A percentile compares a stretch with the other conserved stretches of the same genome.
These are phyloP conservation scores for Rhinoderma darwinii DNA, from an alignment of 2,113 vertebrate genomes.

Conservation along the genomic window DNA sequence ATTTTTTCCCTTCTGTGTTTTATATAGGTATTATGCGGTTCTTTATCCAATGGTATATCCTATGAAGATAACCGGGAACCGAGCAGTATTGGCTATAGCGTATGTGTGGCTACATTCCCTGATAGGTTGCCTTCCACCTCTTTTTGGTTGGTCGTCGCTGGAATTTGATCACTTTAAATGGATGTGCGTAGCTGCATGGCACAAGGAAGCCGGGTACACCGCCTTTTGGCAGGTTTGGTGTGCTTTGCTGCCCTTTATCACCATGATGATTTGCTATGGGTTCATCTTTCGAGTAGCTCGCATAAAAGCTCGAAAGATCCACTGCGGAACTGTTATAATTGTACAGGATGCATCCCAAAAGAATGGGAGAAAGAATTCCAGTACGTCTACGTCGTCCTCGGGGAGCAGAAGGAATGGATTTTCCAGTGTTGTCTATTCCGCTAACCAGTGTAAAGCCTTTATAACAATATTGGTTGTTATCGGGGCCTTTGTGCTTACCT, in stretches of 20 bases:
- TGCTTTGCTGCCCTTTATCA: conserved; percentile 80
- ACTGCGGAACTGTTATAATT: conserved; percentile 86
- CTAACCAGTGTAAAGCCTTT: conserved; percentile 97
- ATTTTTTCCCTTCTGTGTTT: not conserved
- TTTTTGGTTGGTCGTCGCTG: conserved; percentile 93
- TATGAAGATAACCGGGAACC: conserved; percentile 97
- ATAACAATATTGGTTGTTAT: conserved; percentile 95
- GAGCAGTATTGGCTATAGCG: conserved; percentile 86
- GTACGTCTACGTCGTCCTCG: conserved; percentile 89
- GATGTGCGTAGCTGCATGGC: conserved; percentile 95
- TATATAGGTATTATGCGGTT: conserved; percentile 92
- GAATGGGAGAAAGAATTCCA: conserved; percentile 91
- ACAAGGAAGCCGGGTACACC: conserved; percentile 85
- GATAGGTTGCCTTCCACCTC: conserved; percentile 90
- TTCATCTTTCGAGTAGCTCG: conserved; percentile 96
- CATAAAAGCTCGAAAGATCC: conserved; percentile 94
- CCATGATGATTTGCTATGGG: conserved; percentile 93
- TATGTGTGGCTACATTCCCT: conserved; percentile 97
- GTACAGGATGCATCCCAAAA: conserved; percentile 80
- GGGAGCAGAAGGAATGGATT: conserved; percentile 83
- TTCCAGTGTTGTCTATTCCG: conserved; percentile 87
- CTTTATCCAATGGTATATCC: conserved; percentile 98
- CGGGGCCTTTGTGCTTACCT: conserved; percentile 89
- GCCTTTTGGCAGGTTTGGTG: conserved; percentile 97
- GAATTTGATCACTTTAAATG: conserved; percentile 97